These are phyloP conservation scores for Archips xylosteana DNA, from an alignment of 2,888 invertebrate species.

Conservation along the genomic window DNA sequence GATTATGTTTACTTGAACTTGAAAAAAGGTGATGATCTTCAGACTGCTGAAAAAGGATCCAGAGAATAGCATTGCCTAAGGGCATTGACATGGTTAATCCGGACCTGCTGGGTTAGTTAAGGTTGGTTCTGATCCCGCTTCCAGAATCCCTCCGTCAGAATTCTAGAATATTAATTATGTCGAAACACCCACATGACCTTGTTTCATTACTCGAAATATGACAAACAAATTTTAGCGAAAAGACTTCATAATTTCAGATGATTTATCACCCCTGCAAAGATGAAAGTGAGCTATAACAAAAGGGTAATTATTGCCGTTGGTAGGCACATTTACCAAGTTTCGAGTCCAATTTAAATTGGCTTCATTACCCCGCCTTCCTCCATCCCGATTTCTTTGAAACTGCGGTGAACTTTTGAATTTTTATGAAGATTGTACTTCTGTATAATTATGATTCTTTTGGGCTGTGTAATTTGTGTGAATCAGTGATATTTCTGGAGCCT, in stretches of 20 bases:
- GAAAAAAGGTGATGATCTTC: no score
- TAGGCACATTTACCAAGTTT: conserved; percentile 33
- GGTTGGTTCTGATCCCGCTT: no score
- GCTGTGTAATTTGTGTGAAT: conserved; percentile 20
- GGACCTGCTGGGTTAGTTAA: no score
- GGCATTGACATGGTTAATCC: no score
- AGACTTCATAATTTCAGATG: conserved; percentile 28
- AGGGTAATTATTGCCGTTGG: conserved; percentile 38
- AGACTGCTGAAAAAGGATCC: no score
- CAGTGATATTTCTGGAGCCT: background rate
- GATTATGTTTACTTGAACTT: no score
- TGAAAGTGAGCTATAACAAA: conserved; percentile 35
- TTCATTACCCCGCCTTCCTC: conserved; percentile 33
- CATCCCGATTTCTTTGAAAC: conserved; percentile 39
- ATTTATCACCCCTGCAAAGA: conserved; percentile 38
- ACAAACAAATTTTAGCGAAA: conserved; percentile 34
- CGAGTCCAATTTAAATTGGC: conserved; percentile 38
- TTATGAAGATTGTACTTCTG: conserved; percentile 38
- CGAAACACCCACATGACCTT: background rate
- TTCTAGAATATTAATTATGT: background rate
- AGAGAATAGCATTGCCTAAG: no score
- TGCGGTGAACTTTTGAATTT: conserved; percentile 37
- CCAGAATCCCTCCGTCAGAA: no score
- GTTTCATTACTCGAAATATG: conserved; percentile 8
- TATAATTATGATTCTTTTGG: conserved; percentile 31